Percentiles rank a stretch among this genome's conserved stretches.
Conservation (phyloP, 2,113 vertebrate genomes). For the Scophthalmus maximus region DNA sequence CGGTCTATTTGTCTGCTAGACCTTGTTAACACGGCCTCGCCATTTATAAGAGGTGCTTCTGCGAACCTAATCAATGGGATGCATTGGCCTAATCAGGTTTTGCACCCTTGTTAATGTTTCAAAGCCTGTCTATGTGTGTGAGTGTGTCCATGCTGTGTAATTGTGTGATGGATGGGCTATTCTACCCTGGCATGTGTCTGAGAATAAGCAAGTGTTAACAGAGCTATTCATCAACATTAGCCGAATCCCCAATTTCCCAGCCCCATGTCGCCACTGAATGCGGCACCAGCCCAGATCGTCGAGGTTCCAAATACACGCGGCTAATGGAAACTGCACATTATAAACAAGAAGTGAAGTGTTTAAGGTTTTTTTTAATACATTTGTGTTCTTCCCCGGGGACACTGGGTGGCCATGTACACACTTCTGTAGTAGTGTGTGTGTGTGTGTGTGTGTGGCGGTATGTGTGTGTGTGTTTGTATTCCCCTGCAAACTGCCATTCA, state of each 20-base stretch:
- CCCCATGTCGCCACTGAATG: constrained; percentile 7
- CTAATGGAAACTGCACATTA: constrained; percentile 13
- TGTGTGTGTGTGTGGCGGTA: neutral
- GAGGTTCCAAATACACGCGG: constrained; percentile 7
- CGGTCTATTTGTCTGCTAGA: constrained; percentile 70
- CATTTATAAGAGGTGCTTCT: constrained; percentile 72
- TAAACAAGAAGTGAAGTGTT: constrained; percentile 6
- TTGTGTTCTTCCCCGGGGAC: neutral
- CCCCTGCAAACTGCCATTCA: neutral
- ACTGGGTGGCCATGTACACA: neutral
- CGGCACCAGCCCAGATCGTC: neutral
- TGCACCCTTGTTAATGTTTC: constrained; percentile 64
- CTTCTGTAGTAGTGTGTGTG: neutral
- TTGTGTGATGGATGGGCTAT: constrained; percentile 67
- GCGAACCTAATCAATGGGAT: constrained; percentile 73
- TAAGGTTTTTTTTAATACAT: constrained; percentile 9
- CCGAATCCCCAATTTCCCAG: constrained; percentile 32
- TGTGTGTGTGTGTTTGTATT: neutral
- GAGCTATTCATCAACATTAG: constrained; percentile 73
- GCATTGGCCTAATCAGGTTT: constrained; percentile 77
- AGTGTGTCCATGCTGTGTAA: constrained; percentile 44
- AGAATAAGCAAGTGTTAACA: constrained; percentile 65
- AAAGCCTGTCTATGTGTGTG: constrained; percentile 24
- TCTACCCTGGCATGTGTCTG: constrained; percentile 57
- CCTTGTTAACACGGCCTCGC: constrained; percentile 64